These are phyloP conservation scores for Jacana jacana DNA, from an alignment of 2,113 vertebrate species.

Conservation along the genomic window DNA sequence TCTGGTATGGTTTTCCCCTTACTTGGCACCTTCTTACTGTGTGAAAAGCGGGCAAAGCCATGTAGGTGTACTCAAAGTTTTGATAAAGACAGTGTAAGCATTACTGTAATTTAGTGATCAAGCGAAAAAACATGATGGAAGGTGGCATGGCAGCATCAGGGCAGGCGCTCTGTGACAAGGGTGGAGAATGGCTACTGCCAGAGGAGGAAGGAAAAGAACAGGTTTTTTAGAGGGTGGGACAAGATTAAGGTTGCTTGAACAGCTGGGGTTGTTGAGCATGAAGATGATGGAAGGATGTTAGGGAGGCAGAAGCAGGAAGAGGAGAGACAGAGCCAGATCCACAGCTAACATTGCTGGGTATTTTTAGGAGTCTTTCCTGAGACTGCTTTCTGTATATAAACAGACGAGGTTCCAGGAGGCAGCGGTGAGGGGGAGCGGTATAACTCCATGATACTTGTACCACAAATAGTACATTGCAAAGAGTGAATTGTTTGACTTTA, in stretches of 20 bases:
- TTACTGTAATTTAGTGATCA: neutral
- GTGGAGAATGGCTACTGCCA: neutral
- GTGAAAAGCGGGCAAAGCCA: neutral
- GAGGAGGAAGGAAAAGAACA: neutral
- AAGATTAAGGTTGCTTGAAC: neutral
- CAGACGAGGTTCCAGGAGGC: neutral
- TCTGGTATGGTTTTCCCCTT: neutral
- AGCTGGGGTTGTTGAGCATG: neutral
- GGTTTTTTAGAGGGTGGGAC: neutral
- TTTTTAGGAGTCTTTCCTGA: conserved; percentile 52
- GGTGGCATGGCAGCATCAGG: neutral
- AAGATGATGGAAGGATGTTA: neutral
- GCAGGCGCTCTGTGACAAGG: neutral
- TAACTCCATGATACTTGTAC: conserved; percentile 21
- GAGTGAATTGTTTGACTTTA: conserved; percentile 56
- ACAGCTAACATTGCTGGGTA: neutral
- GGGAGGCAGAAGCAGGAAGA: neutral
- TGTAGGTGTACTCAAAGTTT: neutral
- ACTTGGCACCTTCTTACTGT: neutral
- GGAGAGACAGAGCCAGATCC: conserved; percentile 1
- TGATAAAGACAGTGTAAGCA: neutral
- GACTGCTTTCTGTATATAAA: conserved; percentile 42
- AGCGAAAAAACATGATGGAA: neutral
- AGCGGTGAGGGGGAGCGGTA: neutral
- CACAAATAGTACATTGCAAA: conserved; percentile 33